Percentiles rank a stretch among this genome's conserved stretches.
Evolutionary conservation across 2,888 invertebrate species (phyloP).

Genomic region (Malthinus seriepunctatus): DNA sequence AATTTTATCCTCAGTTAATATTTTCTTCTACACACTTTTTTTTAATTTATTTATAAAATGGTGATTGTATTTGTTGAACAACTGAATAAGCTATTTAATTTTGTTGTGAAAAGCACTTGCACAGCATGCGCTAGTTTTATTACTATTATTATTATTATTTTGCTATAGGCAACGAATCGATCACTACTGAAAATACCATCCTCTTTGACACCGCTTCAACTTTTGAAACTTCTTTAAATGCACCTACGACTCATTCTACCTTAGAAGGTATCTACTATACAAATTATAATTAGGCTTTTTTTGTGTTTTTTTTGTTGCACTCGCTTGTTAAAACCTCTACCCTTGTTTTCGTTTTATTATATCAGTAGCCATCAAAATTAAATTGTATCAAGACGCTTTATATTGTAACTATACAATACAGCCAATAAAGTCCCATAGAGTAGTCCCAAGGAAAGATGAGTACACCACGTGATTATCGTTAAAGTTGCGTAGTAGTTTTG

Average conservation of each 20-base stretch:
- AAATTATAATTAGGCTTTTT: background rate
- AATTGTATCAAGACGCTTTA: no score
- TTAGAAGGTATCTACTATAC: slow-evolving; percentile 13
- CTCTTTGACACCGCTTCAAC: slow-evolving; percentile 17
- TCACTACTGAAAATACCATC: slow-evolving; percentile 27
- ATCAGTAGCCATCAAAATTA: no score
- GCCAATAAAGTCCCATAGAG: no score
- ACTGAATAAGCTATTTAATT: slow-evolving; percentile 10
- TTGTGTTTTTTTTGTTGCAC: background rate
- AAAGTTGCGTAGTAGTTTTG: no score
- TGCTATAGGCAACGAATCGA: slow-evolving; percentile 34
- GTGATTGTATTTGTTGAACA: no score
- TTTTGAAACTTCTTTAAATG: slow-evolving; percentile 7
- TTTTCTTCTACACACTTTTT: no score
- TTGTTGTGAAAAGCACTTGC: slow-evolving; percentile 11
- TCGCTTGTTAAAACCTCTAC: background rate
- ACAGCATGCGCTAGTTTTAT: slow-evolving; percentile 28
- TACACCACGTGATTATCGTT: no score
- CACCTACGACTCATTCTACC: slow-evolving; percentile 7
- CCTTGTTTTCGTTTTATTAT: no score
- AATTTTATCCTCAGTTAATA: no score
- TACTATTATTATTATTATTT: slow-evolving; percentile 23
- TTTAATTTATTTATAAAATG: no score
- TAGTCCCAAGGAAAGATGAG: no score
- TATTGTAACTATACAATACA: no score